Percentiles rank a stretch among this genome's conserved stretches.
These are phyloP conservation scores for Sebastes nivosus DNA, from an alignment of 2,797 vertebrate genomes.

Conservation along the genomic window DNA sequence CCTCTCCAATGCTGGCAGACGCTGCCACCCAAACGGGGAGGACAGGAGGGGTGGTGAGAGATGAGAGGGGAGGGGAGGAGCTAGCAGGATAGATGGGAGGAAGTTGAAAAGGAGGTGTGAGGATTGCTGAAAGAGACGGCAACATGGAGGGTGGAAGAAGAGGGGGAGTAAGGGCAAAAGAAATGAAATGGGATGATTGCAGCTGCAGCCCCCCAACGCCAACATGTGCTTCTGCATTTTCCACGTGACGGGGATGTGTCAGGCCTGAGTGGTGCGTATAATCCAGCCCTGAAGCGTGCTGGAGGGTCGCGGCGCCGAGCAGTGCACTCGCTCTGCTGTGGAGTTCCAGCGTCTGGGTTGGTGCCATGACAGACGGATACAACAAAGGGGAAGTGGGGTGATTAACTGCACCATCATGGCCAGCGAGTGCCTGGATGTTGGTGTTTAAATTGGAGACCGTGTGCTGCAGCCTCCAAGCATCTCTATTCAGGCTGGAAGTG, in stretches of 20 bases:
- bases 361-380: neutral
- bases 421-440: neutral
- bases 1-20: slow-evolving; percentile 14
- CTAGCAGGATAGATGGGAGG: neutral
- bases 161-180: neutral
- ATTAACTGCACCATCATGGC: neutral
- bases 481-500: neutral
- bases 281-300: neutral
- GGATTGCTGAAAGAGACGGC: neutral
- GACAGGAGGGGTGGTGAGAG: neutral
- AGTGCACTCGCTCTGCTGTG: neutral
- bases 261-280: neutral
- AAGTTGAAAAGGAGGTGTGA: neutral
- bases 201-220: neutral
- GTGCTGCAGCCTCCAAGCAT: neutral
- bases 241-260: neutral
- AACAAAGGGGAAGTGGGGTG: neutral
- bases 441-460: neutral
- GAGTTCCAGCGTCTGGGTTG: neutral
- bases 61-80: neutral
- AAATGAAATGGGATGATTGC: neutral
- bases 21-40: neutral
- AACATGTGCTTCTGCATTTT: neutral
- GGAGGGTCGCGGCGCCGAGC: neutral
- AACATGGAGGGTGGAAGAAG: neutral